Evolutionary conservation across 1,140 invertebrate genomes (phyloP).

Genomic region (Diachasmimorpha longicaudata): DNA sequence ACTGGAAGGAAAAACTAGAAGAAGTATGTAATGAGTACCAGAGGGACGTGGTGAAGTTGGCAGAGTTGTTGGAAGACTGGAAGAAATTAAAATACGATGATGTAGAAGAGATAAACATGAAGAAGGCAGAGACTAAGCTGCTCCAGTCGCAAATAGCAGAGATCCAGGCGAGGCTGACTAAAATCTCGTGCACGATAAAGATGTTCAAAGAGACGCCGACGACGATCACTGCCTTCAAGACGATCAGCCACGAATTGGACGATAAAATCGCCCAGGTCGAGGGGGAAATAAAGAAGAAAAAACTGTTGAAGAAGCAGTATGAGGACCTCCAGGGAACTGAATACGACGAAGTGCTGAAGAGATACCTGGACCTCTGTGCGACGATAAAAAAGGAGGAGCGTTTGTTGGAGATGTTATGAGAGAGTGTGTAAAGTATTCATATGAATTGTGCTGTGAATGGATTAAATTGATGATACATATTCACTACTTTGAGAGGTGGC

Average conservation of each 20-base stretch:
- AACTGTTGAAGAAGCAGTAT: conserved; percentile 39
- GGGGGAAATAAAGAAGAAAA: conserved; percentile 42
- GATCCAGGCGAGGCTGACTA: conserved; percentile 44
- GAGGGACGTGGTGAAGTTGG: conserved; percentile 33
- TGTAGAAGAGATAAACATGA: conserved; percentile 34
- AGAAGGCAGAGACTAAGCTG: conserved; percentile 38
- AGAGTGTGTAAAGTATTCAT: neutral
- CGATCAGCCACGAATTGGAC: conserved; percentile 36
- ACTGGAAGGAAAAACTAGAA: conserved; percentile 49
- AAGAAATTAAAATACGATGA: conserved; percentile 41
- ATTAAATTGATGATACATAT: neutral
- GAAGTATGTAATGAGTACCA: conserved; percentile 42
- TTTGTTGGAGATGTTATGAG: conserved; percentile 41
- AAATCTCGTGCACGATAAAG: conserved; percentile 39
- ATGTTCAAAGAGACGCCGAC: conserved; percentile 50
- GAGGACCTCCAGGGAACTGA: conserved; percentile 40
- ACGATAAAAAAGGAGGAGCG: conserved; percentile 47
- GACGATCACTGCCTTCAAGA: conserved; percentile 44
- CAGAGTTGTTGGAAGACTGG: conserved; percentile 40
- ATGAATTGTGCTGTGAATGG: neutral
- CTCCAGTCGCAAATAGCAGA: conserved; percentile 43
- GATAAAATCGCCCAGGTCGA: conserved; percentile 34
- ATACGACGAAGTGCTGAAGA: conserved; percentile 45
- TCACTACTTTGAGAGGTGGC: neutral
- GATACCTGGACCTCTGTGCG: conserved; percentile 42